Evolutionary conservation across 1,140 invertebrate species (phyloP), one percentile per base, ranked within the genome.

Genomic region (Heliconius melpomene): DNA sequence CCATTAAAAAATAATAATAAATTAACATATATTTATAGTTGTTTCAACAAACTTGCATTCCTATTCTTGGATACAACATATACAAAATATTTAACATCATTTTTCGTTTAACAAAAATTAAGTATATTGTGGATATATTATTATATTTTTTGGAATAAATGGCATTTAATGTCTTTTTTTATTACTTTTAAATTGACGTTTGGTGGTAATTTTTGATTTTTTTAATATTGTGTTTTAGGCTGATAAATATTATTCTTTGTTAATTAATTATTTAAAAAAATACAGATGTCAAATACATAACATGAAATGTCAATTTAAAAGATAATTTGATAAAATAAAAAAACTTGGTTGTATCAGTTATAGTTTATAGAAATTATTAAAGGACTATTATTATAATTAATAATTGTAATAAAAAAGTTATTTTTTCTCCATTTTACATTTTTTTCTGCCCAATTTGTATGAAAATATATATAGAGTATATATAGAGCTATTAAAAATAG

Each of bases 81-180:
- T 66, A 66, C 23, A 11, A n/a, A 66, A 66, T 9, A n/a, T 23
- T 60, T n/a, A 7, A n/a, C 13, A 5, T 13, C 16, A 23, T 66
- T 66, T 29, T 66, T 26, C 9, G 23, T 13, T 26, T 26, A 66
- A 11, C 5, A 9, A 66, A 29, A 66, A 23, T 6, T 66, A 60
- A 26, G 26, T 57, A n/a, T 23, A 57, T 9, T n/a, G 23, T 29
- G 3, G 2, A 26, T 13, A 26, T 66, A 66, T 66, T 26, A 13
- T 66, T 66, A 26, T 29, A 66, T 66, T 66, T 32, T 66, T 66
- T 66, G 60, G 23, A 29, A 6, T 29, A 26, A 29, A 66, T 8
- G 26, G 13, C 60, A 66, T 66, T 66, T 66, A 66, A 66, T 66
- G 60, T 66, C 60, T 66, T 11, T 66, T 60, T 66, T 66, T 57